phyloP scores from a whole-genome alignment of 2,888 invertebrate genomes.

The Abscondita cerata region DNA sequence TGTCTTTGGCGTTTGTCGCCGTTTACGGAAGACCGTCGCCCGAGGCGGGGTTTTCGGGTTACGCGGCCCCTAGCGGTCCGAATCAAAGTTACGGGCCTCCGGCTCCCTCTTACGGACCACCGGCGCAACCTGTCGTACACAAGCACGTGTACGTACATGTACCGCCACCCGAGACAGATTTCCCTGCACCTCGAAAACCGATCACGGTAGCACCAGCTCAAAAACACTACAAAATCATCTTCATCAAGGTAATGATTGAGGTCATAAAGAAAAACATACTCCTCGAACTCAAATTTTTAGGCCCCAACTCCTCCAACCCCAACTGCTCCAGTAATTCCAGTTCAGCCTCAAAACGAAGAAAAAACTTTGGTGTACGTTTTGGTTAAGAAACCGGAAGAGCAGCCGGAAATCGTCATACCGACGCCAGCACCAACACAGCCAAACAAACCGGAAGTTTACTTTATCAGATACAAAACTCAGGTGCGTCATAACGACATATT shows the following conservation, averaged over 20 bases:
- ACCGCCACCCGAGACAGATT: constrained; percentile 85
- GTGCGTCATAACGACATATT: constrained; percentile 56
- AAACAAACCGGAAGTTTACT: constrained; percentile 89
- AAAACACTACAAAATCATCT: constrained; percentile 85
- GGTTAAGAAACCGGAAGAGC: constrained; percentile 88
- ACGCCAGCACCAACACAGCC: constrained; percentile 85
- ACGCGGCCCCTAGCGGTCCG: constrained; percentile 45
- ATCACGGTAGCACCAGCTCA: constrained; percentile 68
- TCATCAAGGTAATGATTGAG: constrained; percentile 78
- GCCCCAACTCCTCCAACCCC: constrained; percentile 85
- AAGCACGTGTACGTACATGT: constrained; percentile 93
- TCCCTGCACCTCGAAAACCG: constrained; percentile 69
- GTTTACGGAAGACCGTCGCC: constrained; percentile 59
- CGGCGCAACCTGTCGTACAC: constrained; percentile 79
- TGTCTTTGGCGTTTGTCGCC: constrained; percentile 55
- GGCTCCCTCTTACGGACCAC: constrained; percentile 72
- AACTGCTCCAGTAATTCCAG: constrained; percentile 80
- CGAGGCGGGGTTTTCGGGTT: constrained; percentile 56
- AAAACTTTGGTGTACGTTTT: constrained; percentile 88
- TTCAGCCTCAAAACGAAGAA: constrained; percentile 85
- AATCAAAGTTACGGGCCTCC: constrained; percentile 60
- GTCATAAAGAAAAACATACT: too few species aligned
- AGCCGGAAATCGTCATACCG: constrained; percentile 79
- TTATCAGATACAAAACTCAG: constrained; percentile 89
- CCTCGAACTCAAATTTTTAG: constrained; percentile 41